These are phyloP conservation scores for Aldrovandia affinis DNA, from an alignment of 2,797 vertebrate species.

Conservation along the genomic window DNA sequence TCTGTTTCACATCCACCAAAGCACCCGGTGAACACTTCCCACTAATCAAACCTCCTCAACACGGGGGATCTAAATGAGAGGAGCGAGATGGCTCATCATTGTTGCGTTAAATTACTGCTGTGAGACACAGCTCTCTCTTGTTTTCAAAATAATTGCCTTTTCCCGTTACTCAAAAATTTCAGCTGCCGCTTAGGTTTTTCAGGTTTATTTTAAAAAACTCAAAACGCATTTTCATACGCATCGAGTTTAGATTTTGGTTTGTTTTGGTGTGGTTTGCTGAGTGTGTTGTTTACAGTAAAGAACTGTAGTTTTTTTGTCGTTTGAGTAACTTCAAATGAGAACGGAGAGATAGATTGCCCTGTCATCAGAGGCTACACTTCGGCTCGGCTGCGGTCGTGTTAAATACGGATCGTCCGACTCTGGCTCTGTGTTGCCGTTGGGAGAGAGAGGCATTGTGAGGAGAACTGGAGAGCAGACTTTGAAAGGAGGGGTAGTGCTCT, in stretches of 20 bases:
- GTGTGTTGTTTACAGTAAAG: conserved; percentile 79
- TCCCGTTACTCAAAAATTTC: conserved; percentile 25
- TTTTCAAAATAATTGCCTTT: conserved; percentile 40
- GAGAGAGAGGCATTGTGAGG: conserved; percentile 45
- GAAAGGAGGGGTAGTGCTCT: conserved; percentile 46
- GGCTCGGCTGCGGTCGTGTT: conserved; percentile 63
- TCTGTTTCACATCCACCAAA: conserved; percentile 71
- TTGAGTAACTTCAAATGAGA: conserved; percentile 77
- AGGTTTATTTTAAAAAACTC: conserved; percentile 51
- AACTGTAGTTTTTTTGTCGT: conserved; percentile 70
- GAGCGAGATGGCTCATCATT: conserved; percentile 65
- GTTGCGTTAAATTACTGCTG: conserved; percentile 61
- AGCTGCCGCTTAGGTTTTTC: conserved; percentile 43
- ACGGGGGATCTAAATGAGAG: conserved; percentile 55
- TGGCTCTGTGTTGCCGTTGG: conserved; percentile 40
- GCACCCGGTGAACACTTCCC: conserved; percentile 70
- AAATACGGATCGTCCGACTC: conserved; percentile 43
- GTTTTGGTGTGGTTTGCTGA: conserved; percentile 78
- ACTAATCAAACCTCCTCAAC: conserved; percentile 71
- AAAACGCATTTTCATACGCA: conserved; percentile 47
- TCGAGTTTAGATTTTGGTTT: conserved; percentile 64
- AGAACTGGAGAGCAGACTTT: conserved; percentile 53
- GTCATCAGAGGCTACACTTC: conserved; percentile 70
- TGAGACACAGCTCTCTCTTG: conserved; percentile 51
- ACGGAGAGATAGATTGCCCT: conserved; percentile 71